Evolutionary conservation across 1,140 invertebrate genomes (phyloP).

Genomic region (Panulirus ornatus): DNA sequence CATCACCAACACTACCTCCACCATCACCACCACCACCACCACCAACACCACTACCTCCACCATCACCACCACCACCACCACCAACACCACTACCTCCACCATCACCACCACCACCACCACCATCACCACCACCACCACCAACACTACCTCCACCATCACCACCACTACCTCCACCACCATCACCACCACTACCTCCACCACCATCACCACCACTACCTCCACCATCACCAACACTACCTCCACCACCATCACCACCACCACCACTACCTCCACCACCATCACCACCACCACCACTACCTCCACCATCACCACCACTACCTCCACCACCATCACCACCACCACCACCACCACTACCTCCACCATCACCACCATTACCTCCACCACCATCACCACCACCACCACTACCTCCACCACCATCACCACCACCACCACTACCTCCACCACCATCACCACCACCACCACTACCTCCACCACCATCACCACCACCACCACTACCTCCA

Average conservation of each 20-base stretch:
- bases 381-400: not conserved
- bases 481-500: not conserved
- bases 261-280: not conserved
- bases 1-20: no score
- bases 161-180: no score
- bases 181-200: not conserved
- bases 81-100: not conserved
- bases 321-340: not conserved
- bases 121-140: not conserved
- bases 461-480: not conserved
- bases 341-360: not conserved
- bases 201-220: no score
- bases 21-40: no score
- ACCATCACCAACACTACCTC: not conserved
- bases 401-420: not conserved
- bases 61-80: not conserved
- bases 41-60: no score
- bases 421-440: not conserved
- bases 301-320: not conserved
- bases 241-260: not conserved
- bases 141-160: no score
- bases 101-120: not conserved
- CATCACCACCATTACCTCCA: not conserved
- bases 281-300: not conserved
- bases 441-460: not conserved